Base-by-base conservation (phyloP, 2,113 vertebrate species). In the Notechis scutatus region DNA sequence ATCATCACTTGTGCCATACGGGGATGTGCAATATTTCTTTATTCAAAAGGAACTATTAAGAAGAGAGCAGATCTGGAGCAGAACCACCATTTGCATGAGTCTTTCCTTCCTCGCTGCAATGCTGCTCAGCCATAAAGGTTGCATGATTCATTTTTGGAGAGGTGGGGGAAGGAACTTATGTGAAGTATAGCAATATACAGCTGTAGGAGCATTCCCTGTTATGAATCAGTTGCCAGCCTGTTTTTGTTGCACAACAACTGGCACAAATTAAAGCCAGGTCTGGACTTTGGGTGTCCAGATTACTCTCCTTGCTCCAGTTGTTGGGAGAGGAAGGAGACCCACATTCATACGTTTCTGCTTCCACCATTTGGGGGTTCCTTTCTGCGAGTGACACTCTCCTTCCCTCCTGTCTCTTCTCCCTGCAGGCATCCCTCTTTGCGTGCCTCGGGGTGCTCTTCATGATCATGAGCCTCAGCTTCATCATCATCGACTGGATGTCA, bases 391-490 rank as follows among this genome's bases (percentile, higher is more conserved):
- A 87, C 50, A 87, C 5, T 69, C 92, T 59, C 2, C 47, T 81
- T 92, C 34, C 26, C 4, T 0, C 26, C 64, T 64, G 59, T 95
- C 93, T 96, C 42, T 94, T 92, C 87, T 69, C 91, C 11, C 86
- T 20, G 0, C 95, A 99, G 99, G 99, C 99, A 91, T 97, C 96
- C 50, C 98, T 98, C 96, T 99, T 99, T 2, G 99, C 99, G 88
- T 97, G 96, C 81, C 96, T 99, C 8, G 99, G 99, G 0, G 94
- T 99, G 94, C 97, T 98, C 96, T 98, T 99, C 96, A 99, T 99
- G 99, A 97, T 97, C 91, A 99, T 99, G 99, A 99, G 99, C 94
- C 96, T 99, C 97, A 99, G 99, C 96, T 99, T 99, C 97, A 99
- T 99, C 95, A 97, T 99, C 97, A 99, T 98, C 1, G 99, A 99